Evolutionary conservation across 1,140 invertebrate species (phyloP).

Genomic region (Coptotermes formosanus): DNA sequence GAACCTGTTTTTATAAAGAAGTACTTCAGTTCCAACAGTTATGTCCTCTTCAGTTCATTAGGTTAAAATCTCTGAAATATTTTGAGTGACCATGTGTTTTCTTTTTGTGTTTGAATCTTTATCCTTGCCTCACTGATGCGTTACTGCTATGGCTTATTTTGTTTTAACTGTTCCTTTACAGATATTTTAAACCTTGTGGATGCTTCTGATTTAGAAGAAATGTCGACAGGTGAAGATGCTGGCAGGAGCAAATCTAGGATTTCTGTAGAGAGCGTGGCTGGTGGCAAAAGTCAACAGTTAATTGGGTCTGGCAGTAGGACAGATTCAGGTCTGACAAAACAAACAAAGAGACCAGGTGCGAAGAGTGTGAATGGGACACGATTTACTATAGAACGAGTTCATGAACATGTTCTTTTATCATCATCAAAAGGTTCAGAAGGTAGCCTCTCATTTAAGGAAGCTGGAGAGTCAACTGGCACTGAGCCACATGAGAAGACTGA

Average conservation of each 20-base stretch:
- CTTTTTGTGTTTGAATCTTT: no score
- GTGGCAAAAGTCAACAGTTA: neutral
- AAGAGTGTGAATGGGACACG: neutral
- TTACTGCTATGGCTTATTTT: no score
- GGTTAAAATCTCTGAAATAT: no score
- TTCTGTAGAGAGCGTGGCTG: neutral
- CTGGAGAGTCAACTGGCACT: neutral
- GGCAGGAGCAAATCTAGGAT: neutral
- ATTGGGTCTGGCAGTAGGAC: neutral
- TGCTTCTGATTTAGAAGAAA: conserved; percentile 2
- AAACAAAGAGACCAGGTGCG: neutral
- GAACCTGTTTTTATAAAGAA: no score
- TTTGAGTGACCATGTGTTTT: no score
- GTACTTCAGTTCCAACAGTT: no score
- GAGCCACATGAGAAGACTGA: neutral
- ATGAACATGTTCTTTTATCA: neutral
- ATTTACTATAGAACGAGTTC: neutral
- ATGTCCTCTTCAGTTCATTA: no score
- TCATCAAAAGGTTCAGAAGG: neutral
- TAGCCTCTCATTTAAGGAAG: neutral
- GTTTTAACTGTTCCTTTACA: neutral
- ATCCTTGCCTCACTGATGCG: no score
- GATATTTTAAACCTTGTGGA: conserved; percentile 25
- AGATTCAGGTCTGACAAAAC: neutral
- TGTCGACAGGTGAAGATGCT: neutral